phyloP scores from a whole-genome alignment of 92 coral and sea anemone species.

The Epizoanthus scotinus region DNA sequence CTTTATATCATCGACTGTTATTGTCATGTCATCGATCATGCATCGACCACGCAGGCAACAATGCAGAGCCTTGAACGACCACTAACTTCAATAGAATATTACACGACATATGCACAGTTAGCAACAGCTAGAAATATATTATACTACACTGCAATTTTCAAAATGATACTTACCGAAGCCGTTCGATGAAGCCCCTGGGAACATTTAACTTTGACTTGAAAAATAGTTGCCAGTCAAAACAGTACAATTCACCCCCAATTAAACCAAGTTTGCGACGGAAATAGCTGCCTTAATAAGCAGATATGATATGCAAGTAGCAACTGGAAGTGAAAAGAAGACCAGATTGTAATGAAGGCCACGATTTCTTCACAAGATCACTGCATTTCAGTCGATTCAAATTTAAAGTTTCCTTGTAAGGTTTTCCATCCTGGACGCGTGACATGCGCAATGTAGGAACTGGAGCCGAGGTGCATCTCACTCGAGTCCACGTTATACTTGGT shows the following conservation, averaged over 20 bases:
- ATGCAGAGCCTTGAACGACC: too few species aligned
- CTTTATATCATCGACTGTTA: too few species aligned
- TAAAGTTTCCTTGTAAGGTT: too few species aligned
- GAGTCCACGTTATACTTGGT: background rate
- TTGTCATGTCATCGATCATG: too few species aligned
- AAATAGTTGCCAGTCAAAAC: background rate
- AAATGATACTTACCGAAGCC: constrained; percentile 76
- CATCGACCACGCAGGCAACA: too few species aligned
- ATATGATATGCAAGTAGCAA: background rate
- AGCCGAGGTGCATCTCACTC: background rate
- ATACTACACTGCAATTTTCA: too few species aligned
- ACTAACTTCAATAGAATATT: too few species aligned
- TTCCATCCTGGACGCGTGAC: background rate
- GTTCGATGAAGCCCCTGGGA: constrained; percentile 69
- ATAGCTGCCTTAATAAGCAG: background rate
- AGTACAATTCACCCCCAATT: background rate
- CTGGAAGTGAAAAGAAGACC: background rate
- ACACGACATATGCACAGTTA: too few species aligned
- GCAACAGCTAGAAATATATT: too few species aligned
- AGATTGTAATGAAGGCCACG: background rate
- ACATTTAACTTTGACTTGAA: constrained; percentile 78
- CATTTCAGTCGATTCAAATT: background rate
- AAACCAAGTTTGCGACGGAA: background rate
- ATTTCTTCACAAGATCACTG: background rate
- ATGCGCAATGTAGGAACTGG: constrained; percentile 25